A percentile compares a stretch with the other conserved stretches of the same genome.
Conservation (phyloP, 1,140 invertebrate species). For the Microplitis mediator region DNA sequence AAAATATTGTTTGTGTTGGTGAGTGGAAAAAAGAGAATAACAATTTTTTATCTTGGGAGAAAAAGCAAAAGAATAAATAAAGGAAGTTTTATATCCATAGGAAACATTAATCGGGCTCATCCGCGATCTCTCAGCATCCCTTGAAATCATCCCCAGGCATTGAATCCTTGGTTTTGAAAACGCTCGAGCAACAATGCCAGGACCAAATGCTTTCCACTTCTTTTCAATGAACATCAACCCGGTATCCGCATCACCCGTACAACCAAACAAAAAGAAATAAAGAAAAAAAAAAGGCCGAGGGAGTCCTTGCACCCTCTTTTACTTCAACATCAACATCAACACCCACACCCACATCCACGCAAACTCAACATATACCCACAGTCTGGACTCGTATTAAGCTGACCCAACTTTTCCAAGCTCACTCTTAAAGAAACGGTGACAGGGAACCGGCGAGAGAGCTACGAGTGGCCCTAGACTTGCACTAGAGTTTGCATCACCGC, state of each 20-base stretch:
- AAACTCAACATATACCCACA: conserved; percentile 2
- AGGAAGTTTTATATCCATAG: conserved; percentile 13
- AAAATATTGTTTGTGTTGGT: neutral
- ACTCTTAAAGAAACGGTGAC: conserved; percentile 8
- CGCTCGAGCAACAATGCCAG: conserved; percentile 33
- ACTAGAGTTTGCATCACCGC: too few species aligned
- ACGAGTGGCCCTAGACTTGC: conserved; percentile 29
- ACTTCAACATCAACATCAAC: too few species aligned
- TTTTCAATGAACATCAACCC: conserved; percentile 30
- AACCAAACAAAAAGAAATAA: neutral
- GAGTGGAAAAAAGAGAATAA: neutral
- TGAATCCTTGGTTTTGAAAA: conserved; percentile 33
- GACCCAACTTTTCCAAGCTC: conserved; percentile 22
- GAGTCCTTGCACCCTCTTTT: neutral
- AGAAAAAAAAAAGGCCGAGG: conserved; percentile 26
- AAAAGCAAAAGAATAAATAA: neutral
- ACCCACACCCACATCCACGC: neutral
- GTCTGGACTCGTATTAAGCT: conserved; percentile 17
- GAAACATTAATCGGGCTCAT: conserved; percentile 20
- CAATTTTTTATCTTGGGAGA: neutral
- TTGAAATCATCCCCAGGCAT: neutral
- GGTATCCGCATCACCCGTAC: neutral
- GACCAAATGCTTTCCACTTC: conserved; percentile 35
- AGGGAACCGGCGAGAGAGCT: neutral
- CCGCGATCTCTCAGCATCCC: conserved; percentile 9